phyloP scores from a whole-genome alignment of 1,140 invertebrate species.

The Papilio xuthus region DNA sequence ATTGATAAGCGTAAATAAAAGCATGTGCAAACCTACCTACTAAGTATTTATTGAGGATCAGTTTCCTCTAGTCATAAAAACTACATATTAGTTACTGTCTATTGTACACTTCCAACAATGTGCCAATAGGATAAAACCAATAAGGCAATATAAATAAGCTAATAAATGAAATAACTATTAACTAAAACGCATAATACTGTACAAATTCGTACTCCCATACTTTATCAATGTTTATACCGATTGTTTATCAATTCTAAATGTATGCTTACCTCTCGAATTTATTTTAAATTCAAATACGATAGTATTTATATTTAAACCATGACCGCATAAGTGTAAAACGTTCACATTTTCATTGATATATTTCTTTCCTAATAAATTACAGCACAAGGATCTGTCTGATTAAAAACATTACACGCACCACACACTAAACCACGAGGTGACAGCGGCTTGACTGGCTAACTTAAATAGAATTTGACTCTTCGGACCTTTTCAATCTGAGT shows the following conservation, averaged over 20 bases:
- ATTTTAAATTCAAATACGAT: background rate
- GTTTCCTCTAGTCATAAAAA: background rate
- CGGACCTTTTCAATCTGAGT: slow-evolving; percentile 40
- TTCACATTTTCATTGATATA: slow-evolving; percentile 60
- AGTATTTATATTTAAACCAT: background rate
- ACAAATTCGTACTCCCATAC: background rate
- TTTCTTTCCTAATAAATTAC: slow-evolving; percentile 32
- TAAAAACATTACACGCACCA: background rate
- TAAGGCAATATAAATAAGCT: no score
- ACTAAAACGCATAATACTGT: background rate
- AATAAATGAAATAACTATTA: no score
- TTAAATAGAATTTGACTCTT: slow-evolving; percentile 44
- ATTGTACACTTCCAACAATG: no score
- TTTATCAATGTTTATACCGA: slow-evolving; percentile 1
- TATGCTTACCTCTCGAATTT: slow-evolving; percentile 33
- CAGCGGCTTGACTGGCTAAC: slow-evolving; percentile 43
- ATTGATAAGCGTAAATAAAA: no score
- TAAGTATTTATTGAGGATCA: background rate
- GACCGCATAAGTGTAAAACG: background rate
- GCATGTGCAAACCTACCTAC: no score
- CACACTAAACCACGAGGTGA: background rate
- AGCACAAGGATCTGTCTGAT: background rate
- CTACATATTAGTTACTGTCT: no score
- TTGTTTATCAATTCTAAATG: slow-evolving; percentile 14
- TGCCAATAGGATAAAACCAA: no score